Evolutionary conservation across 2,113 vertebrate species (phyloP).

Genomic region (Herpetotheres cachinnans): DNA sequence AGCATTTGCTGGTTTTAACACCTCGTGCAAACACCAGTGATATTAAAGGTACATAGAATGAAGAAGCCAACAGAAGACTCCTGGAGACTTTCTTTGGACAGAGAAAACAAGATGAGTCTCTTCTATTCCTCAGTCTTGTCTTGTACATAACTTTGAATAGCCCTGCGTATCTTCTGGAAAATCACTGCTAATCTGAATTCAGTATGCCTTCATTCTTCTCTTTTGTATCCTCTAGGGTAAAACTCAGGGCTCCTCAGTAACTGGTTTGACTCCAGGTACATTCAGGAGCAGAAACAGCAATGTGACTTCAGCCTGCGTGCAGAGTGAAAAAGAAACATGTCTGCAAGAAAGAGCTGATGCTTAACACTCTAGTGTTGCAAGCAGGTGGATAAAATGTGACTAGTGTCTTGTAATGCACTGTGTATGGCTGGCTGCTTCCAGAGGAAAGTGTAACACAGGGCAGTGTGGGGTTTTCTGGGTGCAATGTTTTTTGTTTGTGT

Average conservation of each 20-base stretch:
- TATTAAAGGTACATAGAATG: neutral
- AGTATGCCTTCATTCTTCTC: neutral
- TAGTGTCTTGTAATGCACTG: neutral
- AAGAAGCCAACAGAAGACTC: neutral
- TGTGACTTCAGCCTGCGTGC: rapidly evolving
- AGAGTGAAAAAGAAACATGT: neutral
- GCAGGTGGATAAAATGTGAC: neutral
- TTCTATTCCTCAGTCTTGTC: neutral
- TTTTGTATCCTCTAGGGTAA: neutral
- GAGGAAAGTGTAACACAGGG: neutral
- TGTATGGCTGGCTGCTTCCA: neutral
- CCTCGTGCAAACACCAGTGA: neutral
- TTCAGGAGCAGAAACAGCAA: neutral
- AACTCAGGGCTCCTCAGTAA: neutral
- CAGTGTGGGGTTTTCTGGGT: rapidly evolving
- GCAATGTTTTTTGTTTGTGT: neutral
- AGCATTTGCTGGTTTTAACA: neutral
- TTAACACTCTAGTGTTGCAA: neutral
- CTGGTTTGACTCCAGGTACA: neutral
- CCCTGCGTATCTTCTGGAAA: neutral
- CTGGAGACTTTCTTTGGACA: neutral
- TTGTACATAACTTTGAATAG: neutral
- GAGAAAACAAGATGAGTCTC: neutral
- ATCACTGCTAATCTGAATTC: neutral
- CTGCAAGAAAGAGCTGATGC: neutral